Evolutionary conservation across 2,888 invertebrate genomes (phyloP), one percentile per base, ranked within the genome.

Genomic region (Hypercompe scribonia): DNA sequence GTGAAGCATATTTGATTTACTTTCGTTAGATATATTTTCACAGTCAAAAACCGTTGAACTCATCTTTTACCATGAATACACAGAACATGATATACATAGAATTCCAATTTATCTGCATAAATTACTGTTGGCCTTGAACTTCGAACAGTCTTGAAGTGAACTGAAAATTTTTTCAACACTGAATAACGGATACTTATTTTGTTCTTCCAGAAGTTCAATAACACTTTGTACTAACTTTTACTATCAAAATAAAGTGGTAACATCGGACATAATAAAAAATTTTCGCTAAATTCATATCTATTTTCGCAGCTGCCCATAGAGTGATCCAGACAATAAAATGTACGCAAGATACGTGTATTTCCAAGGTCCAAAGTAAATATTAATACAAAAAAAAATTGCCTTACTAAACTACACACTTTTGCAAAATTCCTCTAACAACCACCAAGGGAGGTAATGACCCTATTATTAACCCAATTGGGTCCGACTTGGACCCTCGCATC

Each of bases 381-480:
- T 65, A 71, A 65, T 50, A 54, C 33, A 8, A 58, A 58, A 15
- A 58, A 15, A 71, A 72, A 61, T 31, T 36, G 24, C 39, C 58
- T 65, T 42, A 10, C 58, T 36, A 73, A 65, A 73, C 31, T 15
- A 33, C 65, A 61, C 33, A 36, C n/a, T 54, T 39, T 73, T 66
- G 28, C 61, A 64, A 64, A 72, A 69, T 69, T 54, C 33, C 58
- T 70, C 28, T 66, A 73, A 73, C 42, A 50, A 39, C 65, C 66
- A 73, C 66, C 70, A 63, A 71, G 69, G 70, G 70, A 39, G 50
- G 50, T 74, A 67, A 74, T 73, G 64, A 36, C 71, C 65, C 69
- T 58, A 68, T 71, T 71, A 74, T 65, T 68, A 68, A 68, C 33
- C 63, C 74, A 65, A 61, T 68, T 71, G 65, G 74, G 68, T 71